phyloP scores from a whole-genome alignment of 2,113 vertebrate genomes.

The Ancistrus triradiatus region DNA sequence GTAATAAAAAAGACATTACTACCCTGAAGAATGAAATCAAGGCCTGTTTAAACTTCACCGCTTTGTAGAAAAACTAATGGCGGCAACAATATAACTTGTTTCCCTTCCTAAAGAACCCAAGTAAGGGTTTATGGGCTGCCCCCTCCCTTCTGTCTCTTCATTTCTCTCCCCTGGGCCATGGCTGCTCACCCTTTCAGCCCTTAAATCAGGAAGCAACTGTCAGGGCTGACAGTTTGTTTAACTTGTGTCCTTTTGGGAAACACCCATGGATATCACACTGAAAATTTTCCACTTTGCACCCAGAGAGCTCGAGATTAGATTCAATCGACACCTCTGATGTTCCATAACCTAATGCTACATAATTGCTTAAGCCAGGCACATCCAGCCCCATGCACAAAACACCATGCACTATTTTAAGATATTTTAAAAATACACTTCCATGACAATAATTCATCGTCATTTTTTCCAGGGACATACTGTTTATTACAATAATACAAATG shows the following conservation, averaged over 20 bases:
- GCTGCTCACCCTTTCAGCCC: conserved; percentile 38
- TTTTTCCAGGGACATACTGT: too few species aligned
- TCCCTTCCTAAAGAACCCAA: conserved; percentile 55
- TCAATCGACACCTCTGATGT: not conserved
- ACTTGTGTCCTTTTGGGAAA: conserved; percentile 44
- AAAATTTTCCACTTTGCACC: conserved; percentile 29
- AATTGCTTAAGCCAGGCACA: not conserved
- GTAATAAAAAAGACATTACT: too few species aligned
- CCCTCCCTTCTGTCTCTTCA: not conserved
- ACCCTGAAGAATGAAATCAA: too few species aligned
- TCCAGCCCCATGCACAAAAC: not conserved
- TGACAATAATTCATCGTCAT: too few species aligned
- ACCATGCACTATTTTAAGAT: not conserved
- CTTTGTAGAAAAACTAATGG: conserved; percentile 40
- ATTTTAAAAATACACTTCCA: too few species aligned
- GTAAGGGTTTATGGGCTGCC: conserved; percentile 40
- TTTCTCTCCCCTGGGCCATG: conserved; percentile 26
- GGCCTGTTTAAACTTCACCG: not conserved
- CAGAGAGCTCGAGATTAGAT: not conserved
- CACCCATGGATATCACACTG: conserved; percentile 30
- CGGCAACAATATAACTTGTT: conserved; percentile 44
- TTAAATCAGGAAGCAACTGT: conserved; percentile 52
- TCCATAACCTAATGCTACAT: not conserved
- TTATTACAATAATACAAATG: too few species aligned
- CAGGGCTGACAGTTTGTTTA: conserved; percentile 45